phyloP scores from a whole-genome alignment of 2,888 invertebrate genomes.

The Torymus aiolomorphi region DNA sequence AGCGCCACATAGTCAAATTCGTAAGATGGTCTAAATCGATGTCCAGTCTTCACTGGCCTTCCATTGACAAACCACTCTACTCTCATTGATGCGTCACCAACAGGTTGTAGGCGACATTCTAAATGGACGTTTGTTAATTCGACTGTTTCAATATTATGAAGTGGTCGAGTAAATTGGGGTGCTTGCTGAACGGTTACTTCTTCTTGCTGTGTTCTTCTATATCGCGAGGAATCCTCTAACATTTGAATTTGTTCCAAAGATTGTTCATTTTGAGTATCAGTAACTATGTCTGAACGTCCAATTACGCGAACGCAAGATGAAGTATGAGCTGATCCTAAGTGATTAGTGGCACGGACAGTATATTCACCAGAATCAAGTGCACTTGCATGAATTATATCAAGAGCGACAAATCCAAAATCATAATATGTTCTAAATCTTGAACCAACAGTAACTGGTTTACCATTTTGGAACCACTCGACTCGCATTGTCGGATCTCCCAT shows the following conservation, averaged over 20 bases:
- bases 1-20: slow-evolving; percentile 98
- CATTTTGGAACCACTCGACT: slow-evolving; percentile 97
- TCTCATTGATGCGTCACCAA: slow-evolving; percentile 93
- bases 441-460: slow-evolving; percentile 90
- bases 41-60: slow-evolving; percentile 91
- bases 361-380: slow-evolving; percentile 97
- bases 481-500: slow-evolving; percentile 97
- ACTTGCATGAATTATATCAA: slow-evolving; percentile 95
- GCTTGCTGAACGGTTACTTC: slow-evolving; percentile 90
- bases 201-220: slow-evolving; percentile 84
- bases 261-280: slow-evolving; percentile 94
- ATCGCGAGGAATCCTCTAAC: slow-evolving; percentile 86
- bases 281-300: slow-evolving; percentile 87
- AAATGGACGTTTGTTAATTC: slow-evolving; percentile 95
- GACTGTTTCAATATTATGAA: slow-evolving; percentile 92
- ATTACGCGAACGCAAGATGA: slow-evolving; percentile 89
- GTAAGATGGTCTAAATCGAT: slow-evolving; percentile 95
- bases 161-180: slow-evolving; percentile 90
- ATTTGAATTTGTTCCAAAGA: slow-evolving; percentile 94
- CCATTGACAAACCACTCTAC: slow-evolving; percentile 99
- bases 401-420: slow-evolving; percentile 97
- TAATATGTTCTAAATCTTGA: slow-evolving; percentile 96
- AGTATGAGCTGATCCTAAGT: slow-evolving; percentile 93
- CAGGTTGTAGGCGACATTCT: slow-evolving; percentile 93
- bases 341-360: slow-evolving; percentile 94